Conservation (phyloP, 2,888 invertebrate genomes). For the Sminthurides aquaticus region DNA sequence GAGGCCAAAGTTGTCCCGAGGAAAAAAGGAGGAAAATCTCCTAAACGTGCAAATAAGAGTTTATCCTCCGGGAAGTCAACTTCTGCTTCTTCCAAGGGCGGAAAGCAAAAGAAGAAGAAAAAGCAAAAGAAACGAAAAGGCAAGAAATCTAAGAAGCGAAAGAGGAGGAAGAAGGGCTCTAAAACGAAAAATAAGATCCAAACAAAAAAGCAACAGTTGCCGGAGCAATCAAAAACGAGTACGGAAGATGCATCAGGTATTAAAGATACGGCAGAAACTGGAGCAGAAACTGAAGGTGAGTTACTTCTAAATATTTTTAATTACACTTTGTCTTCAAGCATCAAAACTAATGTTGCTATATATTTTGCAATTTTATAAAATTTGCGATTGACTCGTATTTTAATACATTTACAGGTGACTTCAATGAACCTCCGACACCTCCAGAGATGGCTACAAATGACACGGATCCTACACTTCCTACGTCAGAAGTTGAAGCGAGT, state of each 20-base stretch:
- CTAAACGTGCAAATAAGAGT: too few species aligned
- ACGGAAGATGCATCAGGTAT: neutral
- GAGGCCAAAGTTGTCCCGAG: too few species aligned
- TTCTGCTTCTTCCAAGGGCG: neutral
- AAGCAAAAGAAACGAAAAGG: slow-evolving; percentile 11
- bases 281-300: slow-evolving; percentile 7
- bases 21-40: too few species aligned
- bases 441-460: too few species aligned
- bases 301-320: neutral
- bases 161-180: neutral
- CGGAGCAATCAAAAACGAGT: neutral
- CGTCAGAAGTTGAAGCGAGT: too few species aligned
- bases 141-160: neutral
- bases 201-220: too few species aligned
- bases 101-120: slow-evolving; percentile 1
- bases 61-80: neutral
- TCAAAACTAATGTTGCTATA: too few species aligned
- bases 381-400: too few species aligned
- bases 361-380: too few species aligned
- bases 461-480: too few species aligned
- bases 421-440: slow-evolving; percentile 15
- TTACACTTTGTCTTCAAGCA: neutral
- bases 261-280: neutral
- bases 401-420: slow-evolving; percentile 7
- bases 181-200: too few species aligned